Evolutionary conservation across 2,113 vertebrate genomes (phyloP), one percentile per base, ranked within the genome.

Genomic region (Lophura nycthemera): DNA sequence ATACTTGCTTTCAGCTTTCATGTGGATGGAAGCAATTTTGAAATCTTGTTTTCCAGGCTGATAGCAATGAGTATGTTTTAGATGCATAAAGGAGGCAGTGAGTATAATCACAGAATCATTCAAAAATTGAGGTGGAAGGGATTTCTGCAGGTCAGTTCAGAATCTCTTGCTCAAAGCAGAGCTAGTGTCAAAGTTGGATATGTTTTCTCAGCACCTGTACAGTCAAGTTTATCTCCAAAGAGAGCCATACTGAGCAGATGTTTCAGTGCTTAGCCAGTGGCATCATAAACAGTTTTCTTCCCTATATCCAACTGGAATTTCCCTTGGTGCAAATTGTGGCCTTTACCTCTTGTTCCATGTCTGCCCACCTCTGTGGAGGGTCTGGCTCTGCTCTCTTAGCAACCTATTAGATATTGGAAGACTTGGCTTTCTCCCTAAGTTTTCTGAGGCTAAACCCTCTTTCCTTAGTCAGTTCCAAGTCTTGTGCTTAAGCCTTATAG

Each of bases 21-120:
- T 40, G 11, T 60, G 14, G 1, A 0, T 40, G 34, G 43, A 91
- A 83, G 40, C 45, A 78, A 20, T 69, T 60, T 29, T 24, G n/a
- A 61, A 84, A 57, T 90, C 70, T 83, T 84, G 50, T 81, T 89
- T 95, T 89, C 36, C 82, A n/a, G 52, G 45, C 25, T 54, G 60
- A 29, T 60, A 76, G 63, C 20, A 69, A 22, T 67, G 82, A 77
- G 64, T 70, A 36, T 86, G 75, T 74, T 91, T 87, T 54, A 90
- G 70, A 59, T 74, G 24, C 16, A 8, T 8, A 27, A 34, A 22
- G 63, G 73, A 63, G 1, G 0, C 67, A 73, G 21, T 27, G 15
- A 15, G 5, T 19, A 40, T 47, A 66, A 78, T 67, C 21, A 32
- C 25, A 78, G 74, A 70, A 76, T 36, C 17, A 36, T 36, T 34